Conservation (phyloP, 2,888 invertebrate genomes). For the Drosophila tripunctata region DNA sequence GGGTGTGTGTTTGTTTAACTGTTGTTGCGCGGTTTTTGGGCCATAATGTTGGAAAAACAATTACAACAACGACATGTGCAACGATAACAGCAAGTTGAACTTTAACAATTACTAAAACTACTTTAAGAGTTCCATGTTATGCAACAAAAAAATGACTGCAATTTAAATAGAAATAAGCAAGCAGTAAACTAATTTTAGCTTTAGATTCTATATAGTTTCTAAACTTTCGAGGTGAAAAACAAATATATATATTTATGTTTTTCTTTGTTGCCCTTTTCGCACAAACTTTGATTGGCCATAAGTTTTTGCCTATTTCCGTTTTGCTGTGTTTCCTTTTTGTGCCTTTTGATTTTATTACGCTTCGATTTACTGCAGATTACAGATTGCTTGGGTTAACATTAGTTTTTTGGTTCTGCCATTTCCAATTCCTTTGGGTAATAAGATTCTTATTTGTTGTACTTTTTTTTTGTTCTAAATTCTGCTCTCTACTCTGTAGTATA, state of each 20-base stretch:
- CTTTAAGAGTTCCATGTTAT: not conserved
- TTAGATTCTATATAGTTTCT: not conserved
- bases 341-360: conserved; percentile 58
- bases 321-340: conserved; percentile 8
- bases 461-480: too few relatives aligned
- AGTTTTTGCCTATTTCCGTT: conserved; percentile 23
- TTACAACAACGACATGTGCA: conserved; percentile 22
- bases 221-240: conserved; percentile 5
- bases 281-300: conserved; percentile 28
- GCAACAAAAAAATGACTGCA: not conserved
- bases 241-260: conserved; percentile 17
- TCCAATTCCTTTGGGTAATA: conserved; percentile 48
- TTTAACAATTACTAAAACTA: not conserved
- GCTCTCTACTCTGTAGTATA: too few relatives aligned
- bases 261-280: not conserved
- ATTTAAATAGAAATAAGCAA: too few relatives aligned
- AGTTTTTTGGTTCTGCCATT: conserved; percentile 13
- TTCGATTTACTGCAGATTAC: conserved; percentile 51
- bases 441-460: not conserved
- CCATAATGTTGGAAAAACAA: conserved; percentile 47
- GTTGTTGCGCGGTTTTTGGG: conserved; percentile 43
- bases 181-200: not conserved
- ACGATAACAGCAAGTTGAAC: conserved; percentile 2
- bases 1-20: conserved; percentile 20
- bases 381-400: conserved; percentile 40